phyloP scores from a whole-genome alignment of 2,888 invertebrate species.

The Hylaea fasciaria region DNA sequence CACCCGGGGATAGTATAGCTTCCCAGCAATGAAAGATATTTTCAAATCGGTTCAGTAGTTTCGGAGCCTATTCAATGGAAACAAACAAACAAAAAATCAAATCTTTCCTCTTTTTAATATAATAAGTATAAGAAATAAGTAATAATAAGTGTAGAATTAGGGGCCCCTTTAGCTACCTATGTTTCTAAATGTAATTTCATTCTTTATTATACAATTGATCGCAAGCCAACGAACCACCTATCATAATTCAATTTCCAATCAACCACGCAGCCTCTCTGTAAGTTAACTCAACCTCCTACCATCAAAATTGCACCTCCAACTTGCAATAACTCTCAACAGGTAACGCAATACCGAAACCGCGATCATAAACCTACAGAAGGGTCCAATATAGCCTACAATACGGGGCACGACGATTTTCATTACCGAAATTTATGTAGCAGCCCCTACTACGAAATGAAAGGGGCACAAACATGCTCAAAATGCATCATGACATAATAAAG shows the following conservation, averaged over 20 bases:
- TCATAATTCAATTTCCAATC: neutral
- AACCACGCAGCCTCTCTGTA: neutral
- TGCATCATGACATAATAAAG: constrained; percentile 49
- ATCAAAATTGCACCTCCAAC: constrained; percentile 30
- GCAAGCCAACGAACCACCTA: neutral
- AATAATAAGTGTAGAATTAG: too few species aligned
- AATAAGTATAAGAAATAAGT: too few species aligned
- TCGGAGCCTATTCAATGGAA: too few species aligned
- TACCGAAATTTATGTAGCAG: constrained; percentile 45
- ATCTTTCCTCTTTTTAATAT: too few species aligned
- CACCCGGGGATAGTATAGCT: too few species aligned
- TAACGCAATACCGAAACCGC: constrained; percentile 38
- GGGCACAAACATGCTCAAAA: constrained; percentile 44
- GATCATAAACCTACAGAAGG: constrained; percentile 38
- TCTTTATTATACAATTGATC: too few species aligned
- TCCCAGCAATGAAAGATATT: too few species aligned
- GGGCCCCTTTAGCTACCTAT: too few species aligned
- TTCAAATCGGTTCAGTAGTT: too few species aligned
- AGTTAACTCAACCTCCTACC: constrained; percentile 3
- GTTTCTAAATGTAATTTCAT: too few species aligned
- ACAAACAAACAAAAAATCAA: too few species aligned
- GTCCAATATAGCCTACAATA: constrained; percentile 44
- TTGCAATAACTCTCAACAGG: constrained; percentile 38
- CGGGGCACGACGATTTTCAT: constrained; percentile 44
- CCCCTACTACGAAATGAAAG: constrained; percentile 44